Conservation (phyloP, 2,797 vertebrate species). For the Graptemys geographica region DNA sequence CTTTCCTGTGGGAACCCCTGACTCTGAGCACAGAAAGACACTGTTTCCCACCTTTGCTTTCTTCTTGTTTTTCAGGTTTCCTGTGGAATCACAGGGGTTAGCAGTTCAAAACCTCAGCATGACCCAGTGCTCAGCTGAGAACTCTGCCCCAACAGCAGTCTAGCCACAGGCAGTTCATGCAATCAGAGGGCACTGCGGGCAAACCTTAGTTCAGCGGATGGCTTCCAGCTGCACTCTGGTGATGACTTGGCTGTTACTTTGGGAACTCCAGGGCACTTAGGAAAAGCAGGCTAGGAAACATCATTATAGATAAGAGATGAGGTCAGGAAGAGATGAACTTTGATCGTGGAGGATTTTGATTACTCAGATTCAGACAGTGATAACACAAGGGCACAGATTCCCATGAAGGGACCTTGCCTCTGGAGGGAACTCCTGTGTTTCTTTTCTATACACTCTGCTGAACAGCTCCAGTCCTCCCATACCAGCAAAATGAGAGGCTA, state of each 20-base stretch:
- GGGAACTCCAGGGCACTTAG: not conserved
- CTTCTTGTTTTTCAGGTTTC: not conserved
- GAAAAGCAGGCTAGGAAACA: not conserved
- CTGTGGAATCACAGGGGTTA: not conserved
- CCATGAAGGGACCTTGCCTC: not conserved
- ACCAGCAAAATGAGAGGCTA: not conserved
- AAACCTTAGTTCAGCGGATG: not conserved
- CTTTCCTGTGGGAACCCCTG: not conserved
- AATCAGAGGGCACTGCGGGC: not conserved
- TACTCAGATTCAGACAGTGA: not conserved
- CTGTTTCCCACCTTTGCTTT: not conserved
- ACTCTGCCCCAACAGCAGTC: not conserved
- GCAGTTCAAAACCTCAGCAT: not conserved
- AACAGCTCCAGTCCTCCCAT: not conserved
- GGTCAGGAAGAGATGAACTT: not conserved
- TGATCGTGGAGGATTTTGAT: not conserved
- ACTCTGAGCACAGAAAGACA: not conserved
- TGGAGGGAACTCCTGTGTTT: not conserved
- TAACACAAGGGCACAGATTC: not conserved
- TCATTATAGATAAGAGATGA: not conserved
- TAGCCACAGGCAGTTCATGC: not conserved
- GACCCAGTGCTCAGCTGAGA: not conserved
- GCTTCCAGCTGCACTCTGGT: not conserved
- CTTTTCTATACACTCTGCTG: not conserved
- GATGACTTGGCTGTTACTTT: not conserved